Evolutionary conservation across 2,113 vertebrate genomes (phyloP).

Genomic region (Equus przewalskii): DNA sequence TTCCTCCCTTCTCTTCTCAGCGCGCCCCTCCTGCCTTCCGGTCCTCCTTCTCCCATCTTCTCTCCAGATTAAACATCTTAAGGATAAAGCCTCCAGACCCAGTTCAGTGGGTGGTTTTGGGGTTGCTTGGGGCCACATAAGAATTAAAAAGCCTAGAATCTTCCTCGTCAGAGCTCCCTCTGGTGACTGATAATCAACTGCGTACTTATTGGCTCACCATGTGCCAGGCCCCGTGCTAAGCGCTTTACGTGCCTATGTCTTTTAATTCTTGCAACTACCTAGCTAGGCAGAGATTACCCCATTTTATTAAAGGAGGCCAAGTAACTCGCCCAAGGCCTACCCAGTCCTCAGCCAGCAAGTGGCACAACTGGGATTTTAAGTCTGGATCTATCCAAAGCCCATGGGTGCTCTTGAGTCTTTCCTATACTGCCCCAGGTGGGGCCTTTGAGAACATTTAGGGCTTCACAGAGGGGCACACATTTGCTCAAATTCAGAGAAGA

Average conservation of each 20-base stretch:
- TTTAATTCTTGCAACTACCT: conserved; percentile 59
- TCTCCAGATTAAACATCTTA: conserved; percentile 45
- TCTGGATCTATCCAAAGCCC: neutral
- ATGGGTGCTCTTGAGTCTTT: neutral
- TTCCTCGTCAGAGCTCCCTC: neutral
- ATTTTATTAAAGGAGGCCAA: conserved; percentile 54
- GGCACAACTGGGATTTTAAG: conserved; percentile 19
- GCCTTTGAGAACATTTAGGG: neutral
- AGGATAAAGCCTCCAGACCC: conserved; percentile 18
- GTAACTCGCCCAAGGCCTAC: conserved; percentile 7
- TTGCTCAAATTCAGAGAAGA: conserved; percentile 15
- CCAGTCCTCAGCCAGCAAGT: neutral
- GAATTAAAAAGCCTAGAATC: conserved; percentile 53
- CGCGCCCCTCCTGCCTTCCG: neutral
- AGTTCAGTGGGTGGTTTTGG: neutral
- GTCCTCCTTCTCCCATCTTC: neutral
- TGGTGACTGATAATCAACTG: conserved; percentile 27
- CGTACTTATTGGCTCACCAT: neutral
- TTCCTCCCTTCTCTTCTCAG: neutral
- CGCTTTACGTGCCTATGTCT: neutral
- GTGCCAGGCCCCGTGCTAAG: conserved; percentile 20
- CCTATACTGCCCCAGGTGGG: neutral
- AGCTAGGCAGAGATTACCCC: neutral
- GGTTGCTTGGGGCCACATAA: conserved; percentile 6
- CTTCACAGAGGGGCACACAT: neutral